Base-by-base conservation (phyloP, 2,797 vertebrate genomes). In the Chloroceryle inda region DNA sequence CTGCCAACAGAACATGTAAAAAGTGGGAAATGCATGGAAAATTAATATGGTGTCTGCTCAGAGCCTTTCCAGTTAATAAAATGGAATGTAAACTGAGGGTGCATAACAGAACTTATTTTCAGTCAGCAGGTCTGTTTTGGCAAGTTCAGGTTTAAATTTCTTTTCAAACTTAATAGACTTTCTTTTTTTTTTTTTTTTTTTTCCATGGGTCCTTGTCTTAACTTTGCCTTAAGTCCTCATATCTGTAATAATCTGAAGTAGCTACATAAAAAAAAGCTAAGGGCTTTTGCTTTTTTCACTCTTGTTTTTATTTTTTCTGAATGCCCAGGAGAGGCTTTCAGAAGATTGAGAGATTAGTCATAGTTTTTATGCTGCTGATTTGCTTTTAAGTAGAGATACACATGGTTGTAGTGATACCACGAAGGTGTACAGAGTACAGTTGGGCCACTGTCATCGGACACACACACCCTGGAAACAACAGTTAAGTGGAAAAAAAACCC, bases 1-100 rank as follows among this genome's bases (percentile, higher is more conserved):
- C 53, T 35, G 45, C 18, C 3, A 2, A 4, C 0, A 21, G 38
- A 66, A 31, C 6, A 7, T n/a, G 58, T 85, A 84, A 33, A 2
- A 7, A 8, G 15, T 2, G 29, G 44, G 42, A 72, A 76, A 31
- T 3, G 5, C 20, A 10, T 0, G 3, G 40, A 52, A 63, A 42
- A 64, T 11, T 2, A 88, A 45, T 24, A 26, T 1, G 4, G 50
- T 89, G 21, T 24, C 42, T 61, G 23, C 21, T 75, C 15, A 10
- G 26, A 37, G 23, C 4, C 11, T 82, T 58, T 19, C 23, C 20
- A 22, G 31, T 58, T 75, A 35, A 31, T 45, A 83, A 69, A 77
- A 89, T 52, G 13, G 5, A 1, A 0, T 31, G 27, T 31, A 14
- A 88, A 62, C 12, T 2, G 3, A 66, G 16, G 29, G 23, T 53